These are phyloP conservation scores for Microchrysa polita DNA, from an alignment of 2,888 invertebrate species.

Conservation along the genomic window DNA sequence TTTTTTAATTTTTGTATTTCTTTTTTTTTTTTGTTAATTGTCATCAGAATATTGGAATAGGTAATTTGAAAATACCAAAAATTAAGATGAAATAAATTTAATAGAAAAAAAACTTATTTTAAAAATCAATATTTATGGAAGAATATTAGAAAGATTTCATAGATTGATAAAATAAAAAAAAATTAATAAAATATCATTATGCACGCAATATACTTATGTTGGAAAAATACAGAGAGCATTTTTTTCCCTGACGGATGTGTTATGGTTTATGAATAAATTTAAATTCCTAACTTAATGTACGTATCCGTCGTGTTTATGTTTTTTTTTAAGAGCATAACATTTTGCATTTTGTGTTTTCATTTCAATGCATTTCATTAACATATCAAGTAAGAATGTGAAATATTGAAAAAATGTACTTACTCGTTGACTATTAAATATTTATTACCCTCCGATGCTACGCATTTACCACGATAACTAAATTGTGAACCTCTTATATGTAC, in stretches of 20 bases:
- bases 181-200: no score
- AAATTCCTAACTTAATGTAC: no score
- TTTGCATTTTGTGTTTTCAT: constrained; percentile 12
- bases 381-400: constrained; percentile 46
- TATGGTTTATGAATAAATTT: no score
- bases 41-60: constrained; percentile 3
- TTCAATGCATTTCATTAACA: constrained; percentile 14
- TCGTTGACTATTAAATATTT: constrained; percentile 89
- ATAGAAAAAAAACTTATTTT: no score
- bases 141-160: no score
- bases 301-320: no score
- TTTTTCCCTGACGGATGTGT: no score
- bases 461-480: constrained; percentile 86
- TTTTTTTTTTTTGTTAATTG: neutral
- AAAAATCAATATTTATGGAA: no score
- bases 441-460: constrained; percentile 85
- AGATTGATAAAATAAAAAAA: no score
- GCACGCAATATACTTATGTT: no score
- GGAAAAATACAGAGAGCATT: no score
- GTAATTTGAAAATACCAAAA: neutral
- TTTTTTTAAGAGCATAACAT: no score
- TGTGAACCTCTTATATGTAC: constrained; percentile 84
- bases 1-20: neutral
- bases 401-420: constrained; percentile 72
- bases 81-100: neutral